Conservation (phyloP, 2,888 invertebrate species). For the Meliscaeva auricollis region DNA sequence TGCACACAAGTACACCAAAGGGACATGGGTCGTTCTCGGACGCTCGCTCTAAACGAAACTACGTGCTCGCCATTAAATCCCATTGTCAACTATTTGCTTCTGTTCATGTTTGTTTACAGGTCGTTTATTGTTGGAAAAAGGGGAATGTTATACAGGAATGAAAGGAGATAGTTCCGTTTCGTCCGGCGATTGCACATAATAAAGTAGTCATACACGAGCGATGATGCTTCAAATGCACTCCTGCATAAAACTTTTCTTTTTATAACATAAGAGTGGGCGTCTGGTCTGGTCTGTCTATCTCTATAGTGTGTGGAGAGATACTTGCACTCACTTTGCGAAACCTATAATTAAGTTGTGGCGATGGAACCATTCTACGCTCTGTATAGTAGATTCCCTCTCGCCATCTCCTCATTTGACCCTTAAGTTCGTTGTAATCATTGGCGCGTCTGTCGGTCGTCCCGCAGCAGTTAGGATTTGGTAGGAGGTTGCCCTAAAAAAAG, state of each 20-base stretch:
- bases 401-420: background rate
- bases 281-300: background rate
- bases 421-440: constrained; percentile 3
- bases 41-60: constrained; percentile 51
- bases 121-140: constrained; percentile 56
- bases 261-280: background rate
- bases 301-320: constrained; percentile 1
- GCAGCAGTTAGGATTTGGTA: constrained; percentile 29
- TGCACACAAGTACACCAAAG: constrained; percentile 2
- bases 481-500: constrained; percentile 17
- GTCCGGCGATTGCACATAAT: constrained; percentile 62
- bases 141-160: background rate
- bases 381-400: background rate
- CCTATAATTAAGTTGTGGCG: constrained; percentile 72
- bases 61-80: constrained; percentile 70
- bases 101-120: constrained; percentile 67
- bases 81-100: constrained; percentile 71
- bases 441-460: constrained; percentile 13
- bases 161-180: constrained; percentile 13
- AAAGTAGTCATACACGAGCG: constrained; percentile 74
- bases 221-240: constrained; percentile 72
- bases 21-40: constrained; percentile 21
- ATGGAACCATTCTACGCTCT: constrained; percentile 29
- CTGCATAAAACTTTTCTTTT: constrained; percentile 63
- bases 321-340: constrained; percentile 41